Evolutionary conservation across 2,113 vertebrate genomes (phyloP).

Genomic region (Perognathus longimembris): DNA sequence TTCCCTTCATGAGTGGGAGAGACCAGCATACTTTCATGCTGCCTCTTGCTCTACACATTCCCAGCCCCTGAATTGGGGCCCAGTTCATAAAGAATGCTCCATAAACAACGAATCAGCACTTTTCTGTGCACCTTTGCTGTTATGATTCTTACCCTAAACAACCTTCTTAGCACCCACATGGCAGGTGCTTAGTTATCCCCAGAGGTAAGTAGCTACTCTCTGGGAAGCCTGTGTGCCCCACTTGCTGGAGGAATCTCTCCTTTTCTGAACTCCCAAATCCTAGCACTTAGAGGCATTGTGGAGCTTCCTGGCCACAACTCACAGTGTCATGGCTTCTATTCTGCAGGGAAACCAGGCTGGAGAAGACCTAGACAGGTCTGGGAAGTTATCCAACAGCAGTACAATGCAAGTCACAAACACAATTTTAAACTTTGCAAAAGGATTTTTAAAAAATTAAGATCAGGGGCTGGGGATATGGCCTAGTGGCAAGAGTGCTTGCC

Average conservation of each 20-base stretch:
- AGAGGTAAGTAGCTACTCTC: not conserved
- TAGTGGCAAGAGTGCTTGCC: too few species aligned
- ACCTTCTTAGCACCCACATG: not conserved
- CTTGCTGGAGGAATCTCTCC: not conserved
- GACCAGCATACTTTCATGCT: too few species aligned
- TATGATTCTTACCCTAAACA: not conserved
- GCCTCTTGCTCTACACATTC: not conserved
- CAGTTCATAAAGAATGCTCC: not conserved
- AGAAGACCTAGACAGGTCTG: not conserved
- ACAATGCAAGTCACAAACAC: not conserved
- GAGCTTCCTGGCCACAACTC: too few species aligned
- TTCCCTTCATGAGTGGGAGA: not conserved
- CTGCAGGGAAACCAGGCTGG: not conserved
- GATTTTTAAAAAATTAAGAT: not conserved
- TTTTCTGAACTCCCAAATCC: not conserved
- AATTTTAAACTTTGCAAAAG: not conserved
- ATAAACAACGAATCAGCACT: not conserved
- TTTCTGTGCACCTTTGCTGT: too few species aligned
- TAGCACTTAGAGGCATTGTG: not conserved
- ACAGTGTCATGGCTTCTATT: not conserved
- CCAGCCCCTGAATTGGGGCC: not conserved
- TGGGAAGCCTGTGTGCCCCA: not conserved
- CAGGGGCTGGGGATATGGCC: too few species aligned
- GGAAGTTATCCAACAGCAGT: not conserved
- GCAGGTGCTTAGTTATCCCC: not conserved